Base-by-base conservation (phyloP, 2,888 invertebrate species). In the Drosophila algonquin region DNA sequence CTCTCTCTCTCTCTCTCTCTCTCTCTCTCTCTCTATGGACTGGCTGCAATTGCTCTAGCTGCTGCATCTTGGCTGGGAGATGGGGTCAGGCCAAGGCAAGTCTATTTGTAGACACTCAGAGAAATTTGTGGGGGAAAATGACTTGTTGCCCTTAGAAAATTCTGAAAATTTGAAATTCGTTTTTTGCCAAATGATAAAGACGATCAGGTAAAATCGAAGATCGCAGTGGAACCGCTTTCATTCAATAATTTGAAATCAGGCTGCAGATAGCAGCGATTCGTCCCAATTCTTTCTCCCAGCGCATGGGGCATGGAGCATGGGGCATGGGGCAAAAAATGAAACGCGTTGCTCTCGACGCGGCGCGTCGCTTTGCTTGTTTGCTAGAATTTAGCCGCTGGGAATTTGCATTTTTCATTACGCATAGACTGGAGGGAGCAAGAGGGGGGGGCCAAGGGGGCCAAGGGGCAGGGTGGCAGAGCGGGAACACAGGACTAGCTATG, bases 341-440 rank as follows among this genome's bases (percentile, higher is more conserved):
- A 47, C 55, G 46, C 55, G 51, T 44, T 61, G 70, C 47, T 56
- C 70, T 70, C 56, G 52, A 61, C 79, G 81, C 84, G 78, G 81
- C 80, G 87, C 84, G 84, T 80, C 80, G 87, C 77, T 82, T 85
- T 87, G 82, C 87, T 88, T 87, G 86, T 87, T 90, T 90, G 90
- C 83, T 86, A 81, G 90, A 90, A 90, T 90, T 90, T 90, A 86
- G 90, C 90, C 90, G 82, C 79, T 86, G 90, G 90, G 90, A 90
- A 90, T 90, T 90, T 90, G 89, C 90, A 90, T 90, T 90, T 90
- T 90, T 90, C 90, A 90, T 90, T 90, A 90, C 89, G 81, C 83
- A 84, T 61, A 71, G 56, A 59, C 68, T 55, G 64, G 18, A 27
- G 24, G 35, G 3, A 32, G n/a, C 27, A 45, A 32, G 18, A 32